Percentiles rank a stretch among this genome's conserved stretches.
Evolutionary conservation across 2,797 vertebrate genomes (phyloP).

Genomic region (Tinamus major): DNA sequence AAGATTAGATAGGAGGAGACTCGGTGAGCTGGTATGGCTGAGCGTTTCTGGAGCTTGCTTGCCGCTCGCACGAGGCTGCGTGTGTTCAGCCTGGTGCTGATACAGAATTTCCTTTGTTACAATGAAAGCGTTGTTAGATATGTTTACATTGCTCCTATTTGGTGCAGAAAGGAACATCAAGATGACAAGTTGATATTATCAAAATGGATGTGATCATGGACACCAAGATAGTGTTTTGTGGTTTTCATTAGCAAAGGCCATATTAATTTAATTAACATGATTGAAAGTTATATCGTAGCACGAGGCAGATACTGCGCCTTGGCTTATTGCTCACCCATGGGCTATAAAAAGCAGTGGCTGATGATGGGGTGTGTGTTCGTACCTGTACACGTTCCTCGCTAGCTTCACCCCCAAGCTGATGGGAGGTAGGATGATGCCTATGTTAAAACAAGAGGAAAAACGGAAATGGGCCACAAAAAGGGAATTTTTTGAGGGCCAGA

Average conservation of each 20-base stretch:
- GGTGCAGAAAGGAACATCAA: slow-evolving; percentile 43
- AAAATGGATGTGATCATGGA: slow-evolving; percentile 64
- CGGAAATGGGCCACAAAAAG: not conserved
- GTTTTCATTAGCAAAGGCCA: slow-evolving; percentile 73
- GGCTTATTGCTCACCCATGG: slow-evolving; percentile 52
- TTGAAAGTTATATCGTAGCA: slow-evolving; percentile 61
- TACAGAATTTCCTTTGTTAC: slow-evolving; percentile 76
- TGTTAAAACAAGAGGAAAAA: not conserved
- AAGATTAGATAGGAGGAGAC: slow-evolving; percentile 34
- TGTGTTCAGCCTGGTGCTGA: slow-evolving; percentile 59
- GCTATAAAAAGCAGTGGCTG: slow-evolving; percentile 36
- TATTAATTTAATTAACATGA: slow-evolving; percentile 81
- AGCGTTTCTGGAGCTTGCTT: slow-evolving; percentile 62
- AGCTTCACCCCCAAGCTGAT: not conserved
- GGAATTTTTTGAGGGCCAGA: too few relatives aligned
- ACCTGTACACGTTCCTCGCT: fast-evolving
- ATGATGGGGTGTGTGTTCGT: not conserved
- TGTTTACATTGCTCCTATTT: slow-evolving; percentile 47
- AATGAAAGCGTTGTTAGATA: slow-evolving; percentile 62
- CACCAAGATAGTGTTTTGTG: slow-evolving; percentile 71
- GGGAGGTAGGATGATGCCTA: not conserved
- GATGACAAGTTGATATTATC: slow-evolving; percentile 68
- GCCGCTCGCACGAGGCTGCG: slow-evolving; percentile 60
- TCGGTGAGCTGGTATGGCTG: slow-evolving; percentile 30
- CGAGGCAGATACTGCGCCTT: slow-evolving; percentile 1